Percentiles rank a stretch among this genome's conserved stretches.
These are phyloP conservation scores for mouse (Mus musculus) DNA, from an alignment of 2,113 vertebrate species.

Conservation along the genomic window GRCm39 chr8:92647501-92648000, in stretches of 20 bases:
- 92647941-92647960: accelerated
- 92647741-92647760: not conserved
- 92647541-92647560: not conserved
- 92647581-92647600: no score
- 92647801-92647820: not conserved
- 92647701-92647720: not conserved
- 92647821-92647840: not conserved
- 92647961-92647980: not conserved
- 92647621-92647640: not conserved
- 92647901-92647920: not conserved
- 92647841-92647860: not conserved
- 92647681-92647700: not conserved
- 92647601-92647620: not conserved
- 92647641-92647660: no score
- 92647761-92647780: not conserved
- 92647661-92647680: not conserved
- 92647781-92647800: not conserved
- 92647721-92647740: not conserved
- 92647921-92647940: not conserved
- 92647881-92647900: not conserved
- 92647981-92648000: no score
- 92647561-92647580: no score
- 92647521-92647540: no score
- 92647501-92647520: no score
- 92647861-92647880: accelerated